Percentiles rank a stretch among this genome's conserved stretches.
Evolutionary conservation across 2,113 vertebrate species (phyloP).

Genomic region (Microtus ochrogaster): DNA sequence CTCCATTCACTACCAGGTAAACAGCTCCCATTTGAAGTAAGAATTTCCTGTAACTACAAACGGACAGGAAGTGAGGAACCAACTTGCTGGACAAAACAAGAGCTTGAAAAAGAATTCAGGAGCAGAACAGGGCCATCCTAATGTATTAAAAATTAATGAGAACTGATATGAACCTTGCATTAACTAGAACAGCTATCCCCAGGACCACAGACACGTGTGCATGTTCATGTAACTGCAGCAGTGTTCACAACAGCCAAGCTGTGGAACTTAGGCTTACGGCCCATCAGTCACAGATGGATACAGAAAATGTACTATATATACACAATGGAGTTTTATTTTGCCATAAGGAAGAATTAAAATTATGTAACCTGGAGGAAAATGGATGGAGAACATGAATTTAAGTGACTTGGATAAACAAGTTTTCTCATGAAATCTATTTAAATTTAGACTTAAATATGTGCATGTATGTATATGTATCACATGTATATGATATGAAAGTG

Average conservation of each 20-base stretch:
- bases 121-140: not conserved
- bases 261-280: not conserved
- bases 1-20: not conserved
- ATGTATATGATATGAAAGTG: too few species aligned
- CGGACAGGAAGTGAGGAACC: slow-evolving; percentile 13
- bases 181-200: not conserved
- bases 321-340: not conserved
- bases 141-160: not conserved
- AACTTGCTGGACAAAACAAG: not conserved
- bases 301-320: not conserved
- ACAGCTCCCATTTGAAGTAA: slow-evolving; percentile 45
- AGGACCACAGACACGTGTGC: not conserved
- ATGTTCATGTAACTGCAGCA: not conserved
- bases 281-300: not conserved
- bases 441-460: not conserved
- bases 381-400: not conserved
- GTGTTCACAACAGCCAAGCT: not conserved
- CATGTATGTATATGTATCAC: not conserved
- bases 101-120: not conserved
- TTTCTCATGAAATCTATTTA: not conserved
- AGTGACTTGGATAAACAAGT: not conserved
- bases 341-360: not conserved
- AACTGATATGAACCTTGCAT: not conserved
- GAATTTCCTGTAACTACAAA: slow-evolving; percentile 28
- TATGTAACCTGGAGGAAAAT: not conserved